Conservation (phyloP, 2,888 invertebrate species). For the Drosophila rubida region DNA sequence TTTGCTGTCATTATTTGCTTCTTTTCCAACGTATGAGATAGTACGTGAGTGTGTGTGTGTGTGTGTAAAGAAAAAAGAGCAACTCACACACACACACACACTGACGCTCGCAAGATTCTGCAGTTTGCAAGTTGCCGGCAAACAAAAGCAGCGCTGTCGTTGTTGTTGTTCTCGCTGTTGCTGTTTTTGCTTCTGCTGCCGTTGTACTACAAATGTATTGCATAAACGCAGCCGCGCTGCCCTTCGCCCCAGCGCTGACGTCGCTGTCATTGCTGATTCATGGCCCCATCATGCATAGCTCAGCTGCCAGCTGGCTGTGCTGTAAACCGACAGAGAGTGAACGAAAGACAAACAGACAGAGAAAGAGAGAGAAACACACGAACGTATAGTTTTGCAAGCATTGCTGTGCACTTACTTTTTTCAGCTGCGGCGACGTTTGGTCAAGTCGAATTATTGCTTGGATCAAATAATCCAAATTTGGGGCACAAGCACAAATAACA, state of each 20-base stretch:
- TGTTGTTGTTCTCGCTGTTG: conserved; percentile 4
- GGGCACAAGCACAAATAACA: conserved; percentile 19
- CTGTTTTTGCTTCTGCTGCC: conserved; percentile 3
- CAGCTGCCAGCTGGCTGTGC: conserved; percentile 40
- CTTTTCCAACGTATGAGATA: conserved; percentile 14
- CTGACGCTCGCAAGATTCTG: conserved; percentile 16
- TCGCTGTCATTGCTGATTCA: conserved; percentile 49
- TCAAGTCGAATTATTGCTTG: conserved; percentile 3
- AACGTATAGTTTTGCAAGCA: conserved; percentile 39
- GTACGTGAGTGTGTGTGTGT: not conserved
- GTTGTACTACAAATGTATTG: conserved; percentile 53
- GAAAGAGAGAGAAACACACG: not conserved
- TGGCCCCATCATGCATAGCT: conserved; percentile 38
- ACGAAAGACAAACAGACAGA: not conserved
- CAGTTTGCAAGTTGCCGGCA: conserved; percentile 42
- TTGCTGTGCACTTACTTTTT: conserved; percentile 49
- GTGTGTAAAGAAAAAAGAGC: not conserved
- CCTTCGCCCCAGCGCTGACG: conserved; percentile 24
- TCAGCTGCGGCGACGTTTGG: not conserved
- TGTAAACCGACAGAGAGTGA: conserved; percentile 10
- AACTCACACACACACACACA: conserved; percentile 14
- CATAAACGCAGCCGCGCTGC: conserved; percentile 39
- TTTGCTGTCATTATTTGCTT: conserved; percentile 18
- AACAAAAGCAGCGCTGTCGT: conserved; percentile 4
- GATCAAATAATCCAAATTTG: conserved; percentile 12